Conservation (phyloP, 2,113 vertebrate genomes). For the Pangasianodon gigas region DNA sequence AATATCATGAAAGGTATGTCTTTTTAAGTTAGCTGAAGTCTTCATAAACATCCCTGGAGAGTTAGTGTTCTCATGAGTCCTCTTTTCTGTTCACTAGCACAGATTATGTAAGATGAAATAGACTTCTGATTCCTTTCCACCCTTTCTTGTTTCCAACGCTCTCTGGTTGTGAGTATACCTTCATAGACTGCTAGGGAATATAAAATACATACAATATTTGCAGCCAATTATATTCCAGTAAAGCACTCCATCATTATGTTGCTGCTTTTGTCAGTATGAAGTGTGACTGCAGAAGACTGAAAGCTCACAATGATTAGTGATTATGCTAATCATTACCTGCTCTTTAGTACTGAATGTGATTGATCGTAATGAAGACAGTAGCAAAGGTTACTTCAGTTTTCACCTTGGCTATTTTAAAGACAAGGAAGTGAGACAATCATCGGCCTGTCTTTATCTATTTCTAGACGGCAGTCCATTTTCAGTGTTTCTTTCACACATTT, state of each 20-base stretch:
- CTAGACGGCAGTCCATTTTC: neutral
- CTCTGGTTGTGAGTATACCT: neutral
- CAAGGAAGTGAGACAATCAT: neutral
- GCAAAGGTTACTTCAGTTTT: conserved; percentile 50
- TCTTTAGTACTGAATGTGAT: conserved; percentile 53
- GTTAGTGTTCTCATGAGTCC: neutral
- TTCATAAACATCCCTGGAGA: neutral
- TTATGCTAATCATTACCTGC: conserved; percentile 64
- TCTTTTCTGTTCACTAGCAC: neutral
- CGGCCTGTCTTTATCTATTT: neutral
- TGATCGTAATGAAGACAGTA: conserved; percentile 59
- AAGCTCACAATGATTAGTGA: conserved; percentile 54
- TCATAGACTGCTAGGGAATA: conserved; percentile 12
- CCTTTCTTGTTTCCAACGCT: neutral
- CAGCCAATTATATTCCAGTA: conserved; percentile 47
- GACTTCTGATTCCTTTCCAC: neutral
- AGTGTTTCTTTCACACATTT: neutral
- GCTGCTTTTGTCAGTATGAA: conserved; percentile 54
- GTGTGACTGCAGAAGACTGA: conserved; percentile 56
- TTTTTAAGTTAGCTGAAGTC: neutral
- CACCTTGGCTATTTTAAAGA: neutral
- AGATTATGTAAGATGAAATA: conserved; percentile 19
- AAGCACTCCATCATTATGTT: conserved; percentile 54
- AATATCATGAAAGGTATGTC: neutral
- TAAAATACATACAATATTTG: conserved; percentile 44